These are phyloP conservation scores for Baryphthengus martii DNA, from an alignment of 2,113 vertebrate species.

Conservation along the genomic window DNA sequence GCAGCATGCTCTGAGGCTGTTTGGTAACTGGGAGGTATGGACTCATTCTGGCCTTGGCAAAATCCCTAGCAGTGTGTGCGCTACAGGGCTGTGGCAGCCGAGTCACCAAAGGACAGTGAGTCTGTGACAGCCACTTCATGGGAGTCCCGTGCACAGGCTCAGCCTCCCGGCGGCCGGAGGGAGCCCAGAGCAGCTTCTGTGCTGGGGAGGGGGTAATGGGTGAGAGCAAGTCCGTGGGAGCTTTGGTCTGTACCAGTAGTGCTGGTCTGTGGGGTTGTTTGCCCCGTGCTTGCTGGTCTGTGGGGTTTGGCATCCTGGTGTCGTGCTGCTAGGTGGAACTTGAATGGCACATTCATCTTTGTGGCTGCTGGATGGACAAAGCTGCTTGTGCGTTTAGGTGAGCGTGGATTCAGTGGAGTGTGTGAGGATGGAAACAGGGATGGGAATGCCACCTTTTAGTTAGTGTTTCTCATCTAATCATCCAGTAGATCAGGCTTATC, in stretches of 20 bases:
- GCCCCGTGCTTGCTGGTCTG: neutral
- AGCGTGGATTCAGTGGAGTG: neutral
- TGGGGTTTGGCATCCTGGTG: neutral
- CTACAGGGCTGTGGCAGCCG: neutral
- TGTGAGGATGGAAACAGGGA: neutral
- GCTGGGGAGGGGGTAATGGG: neutral
- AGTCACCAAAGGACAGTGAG: neutral
- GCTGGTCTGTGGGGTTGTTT: neutral
- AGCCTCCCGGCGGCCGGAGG: neutral
- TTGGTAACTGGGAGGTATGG: neutral
- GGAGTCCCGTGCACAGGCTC: neutral
- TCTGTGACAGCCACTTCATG: fast-evolving
- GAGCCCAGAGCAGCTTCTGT: fast-evolving
- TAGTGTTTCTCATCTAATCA: neutral
- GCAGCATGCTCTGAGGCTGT: neutral
- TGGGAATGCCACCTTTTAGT: neutral
- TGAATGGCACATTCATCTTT: neutral
- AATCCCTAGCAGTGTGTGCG: neutral
- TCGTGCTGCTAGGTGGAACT: fast-evolving
- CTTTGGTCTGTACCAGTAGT: neutral
- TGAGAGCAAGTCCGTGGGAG: fast-evolving
- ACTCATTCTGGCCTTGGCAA: neutral
- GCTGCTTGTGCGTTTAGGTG: neutral
- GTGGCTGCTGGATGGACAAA: neutral
- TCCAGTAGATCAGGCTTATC: neutral